Percentiles rank a stretch among this genome's conserved stretches.
Conservation (phyloP, 1,140 invertebrate species). For the Conus betulinus region DNA sequence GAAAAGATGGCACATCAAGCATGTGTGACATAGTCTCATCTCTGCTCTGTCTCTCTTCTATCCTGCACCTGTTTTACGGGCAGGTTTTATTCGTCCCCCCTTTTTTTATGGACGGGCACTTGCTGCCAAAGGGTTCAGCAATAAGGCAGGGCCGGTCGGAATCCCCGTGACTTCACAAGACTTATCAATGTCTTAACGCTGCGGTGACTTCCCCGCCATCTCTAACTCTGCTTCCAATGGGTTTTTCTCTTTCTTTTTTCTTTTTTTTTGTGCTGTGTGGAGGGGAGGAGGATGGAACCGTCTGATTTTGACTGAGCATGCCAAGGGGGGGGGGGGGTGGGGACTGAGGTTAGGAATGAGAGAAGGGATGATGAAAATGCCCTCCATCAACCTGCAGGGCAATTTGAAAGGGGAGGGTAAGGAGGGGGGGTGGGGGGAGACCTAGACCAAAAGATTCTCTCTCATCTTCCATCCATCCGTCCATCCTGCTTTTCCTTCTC, state of each 20-base stretch:
- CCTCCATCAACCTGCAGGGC: constrained; percentile 18
- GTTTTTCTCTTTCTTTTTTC: background rate
- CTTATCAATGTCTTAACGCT: constrained; percentile 32
- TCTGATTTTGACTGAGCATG: constrained; percentile 23
- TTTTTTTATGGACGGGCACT: constrained; percentile 13
- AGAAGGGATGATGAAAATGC: constrained; percentile 21
- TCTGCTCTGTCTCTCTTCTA: background rate
- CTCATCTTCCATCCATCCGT: background rate
- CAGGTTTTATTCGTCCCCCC: background rate
- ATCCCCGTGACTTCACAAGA: constrained; percentile 13
- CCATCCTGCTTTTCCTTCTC: background rate
- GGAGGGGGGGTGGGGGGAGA: too few species aligned
- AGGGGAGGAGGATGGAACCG: background rate
- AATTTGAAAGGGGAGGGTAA: background rate
- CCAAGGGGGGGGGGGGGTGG: background rate
- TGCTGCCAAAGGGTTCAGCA: background rate
- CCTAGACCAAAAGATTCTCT: background rate
- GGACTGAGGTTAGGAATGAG: background rate
- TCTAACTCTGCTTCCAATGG: background rate
- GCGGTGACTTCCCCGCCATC: constrained; percentile 12
- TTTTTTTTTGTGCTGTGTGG: too few species aligned
- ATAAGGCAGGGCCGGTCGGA: background rate
- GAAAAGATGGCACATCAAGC: background rate
- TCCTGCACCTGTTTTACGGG: constrained; percentile 19
- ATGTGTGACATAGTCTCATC: background rate